These are phyloP conservation scores for Aspiorhynchus laticeps DNA, from an alignment of 2,113 vertebrate genomes.

Conservation along the genomic window DNA sequence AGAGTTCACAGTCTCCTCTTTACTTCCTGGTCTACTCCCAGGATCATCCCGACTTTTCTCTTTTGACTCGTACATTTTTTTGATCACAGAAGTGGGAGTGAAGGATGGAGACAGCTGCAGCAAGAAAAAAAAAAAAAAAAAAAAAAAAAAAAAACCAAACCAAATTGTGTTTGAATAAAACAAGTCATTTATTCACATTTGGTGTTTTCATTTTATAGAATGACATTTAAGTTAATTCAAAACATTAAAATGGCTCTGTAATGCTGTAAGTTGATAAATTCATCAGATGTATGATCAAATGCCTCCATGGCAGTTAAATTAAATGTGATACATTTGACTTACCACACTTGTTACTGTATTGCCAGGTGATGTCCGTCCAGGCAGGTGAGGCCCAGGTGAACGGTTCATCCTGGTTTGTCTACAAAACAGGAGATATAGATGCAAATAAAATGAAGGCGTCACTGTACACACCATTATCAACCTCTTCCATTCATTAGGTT, in stretches of 20 bases:
- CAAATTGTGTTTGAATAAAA: too few relatives aligned
- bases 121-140: too few relatives aligned
- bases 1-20: conserved; percentile 80
- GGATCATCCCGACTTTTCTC: conserved; percentile 93
- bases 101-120: conserved; percentile 93
- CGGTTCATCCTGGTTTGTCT: conserved; percentile 84
- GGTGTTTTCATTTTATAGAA: neutral
- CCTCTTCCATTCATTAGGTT: neutral
- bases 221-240: neutral
- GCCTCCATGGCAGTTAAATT: neutral
- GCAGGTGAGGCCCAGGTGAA: conserved; percentile 85
- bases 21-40: conserved; percentile 76
- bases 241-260: neutral
- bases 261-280: neutral
- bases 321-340: conserved; percentile 56
- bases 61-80: conserved; percentile 98
- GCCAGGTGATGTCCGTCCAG: conserved; percentile 84
- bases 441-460: neutral
- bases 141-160: too few relatives aligned
- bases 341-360: conserved; percentile 95
- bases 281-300: neutral
- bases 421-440: conserved; percentile 42
- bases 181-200: too few relatives aligned
- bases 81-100: conserved; percentile 97
- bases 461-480: neutral